Evolutionary conservation across 1,140 invertebrate genomes (phyloP).

Genomic region (Lasioglossum baleicum): DNA sequence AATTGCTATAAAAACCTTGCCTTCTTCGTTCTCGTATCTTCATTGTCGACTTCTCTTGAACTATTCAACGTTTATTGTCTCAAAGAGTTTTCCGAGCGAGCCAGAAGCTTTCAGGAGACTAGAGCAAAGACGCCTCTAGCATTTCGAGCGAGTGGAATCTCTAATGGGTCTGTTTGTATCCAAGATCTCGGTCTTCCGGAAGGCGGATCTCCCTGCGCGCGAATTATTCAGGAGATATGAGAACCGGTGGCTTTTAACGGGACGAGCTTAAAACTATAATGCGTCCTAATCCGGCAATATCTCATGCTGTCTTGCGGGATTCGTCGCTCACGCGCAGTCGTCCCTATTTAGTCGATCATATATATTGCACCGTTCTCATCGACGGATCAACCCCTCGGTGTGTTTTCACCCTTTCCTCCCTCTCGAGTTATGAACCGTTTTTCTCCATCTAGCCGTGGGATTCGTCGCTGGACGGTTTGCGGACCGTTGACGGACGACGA

Average conservation of each 20-base stretch:
- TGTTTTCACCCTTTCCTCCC: slow-evolving; percentile 45
- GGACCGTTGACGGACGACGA: too few species aligned
- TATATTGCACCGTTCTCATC: slow-evolving; percentile 72
- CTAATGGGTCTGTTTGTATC: background rate
- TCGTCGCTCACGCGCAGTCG: slow-evolving; percentile 71
- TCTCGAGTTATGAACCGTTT: too few species aligned
- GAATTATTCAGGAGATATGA: slow-evolving; percentile 57
- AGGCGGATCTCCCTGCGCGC: background rate
- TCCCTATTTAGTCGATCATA: slow-evolving; percentile 75
- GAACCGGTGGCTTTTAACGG: slow-evolving; percentile 67
- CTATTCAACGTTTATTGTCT: too few species aligned
- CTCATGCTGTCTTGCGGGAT: slow-evolving; percentile 73
- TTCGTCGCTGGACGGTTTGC: background rate
- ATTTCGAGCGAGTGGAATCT: too few species aligned
- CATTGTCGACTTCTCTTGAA: too few species aligned
- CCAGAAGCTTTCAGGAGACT: too few species aligned
- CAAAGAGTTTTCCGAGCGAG: too few species aligned
- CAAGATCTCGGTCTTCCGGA: background rate
- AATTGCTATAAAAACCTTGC: too few species aligned
- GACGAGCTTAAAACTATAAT: slow-evolving; percentile 76
- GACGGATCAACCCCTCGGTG: slow-evolving; percentile 71
- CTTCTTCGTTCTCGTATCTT: too few species aligned
- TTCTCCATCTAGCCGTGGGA: too few species aligned
- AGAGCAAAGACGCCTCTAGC: too few species aligned
- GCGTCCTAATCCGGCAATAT: slow-evolving; percentile 74